These are phyloP conservation scores for Drosophila hawaiiensis DNA, from an alignment of 2,888 invertebrate genomes.

Conservation along the genomic window DNA sequence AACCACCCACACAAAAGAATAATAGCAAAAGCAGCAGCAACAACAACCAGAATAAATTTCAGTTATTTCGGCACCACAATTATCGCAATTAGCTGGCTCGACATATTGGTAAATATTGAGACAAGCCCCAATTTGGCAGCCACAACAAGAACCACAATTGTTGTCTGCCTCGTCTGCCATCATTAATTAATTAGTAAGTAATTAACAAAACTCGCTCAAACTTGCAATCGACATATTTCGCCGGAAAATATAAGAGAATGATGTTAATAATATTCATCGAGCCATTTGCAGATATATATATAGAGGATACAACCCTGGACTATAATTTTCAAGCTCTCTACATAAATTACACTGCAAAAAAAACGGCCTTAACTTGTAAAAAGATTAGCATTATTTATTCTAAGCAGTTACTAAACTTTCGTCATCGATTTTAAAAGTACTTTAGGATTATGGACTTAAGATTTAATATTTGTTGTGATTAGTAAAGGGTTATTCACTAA, in stretches of 20 bases:
- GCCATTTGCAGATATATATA: constrained; percentile 9
- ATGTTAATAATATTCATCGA: constrained; percentile 16
- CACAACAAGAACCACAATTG: not conserved
- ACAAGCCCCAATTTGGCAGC: constrained; percentile 7
- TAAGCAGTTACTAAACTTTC: not conserved
- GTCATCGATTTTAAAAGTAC: not conserved
- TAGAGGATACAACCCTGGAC: not conserved
- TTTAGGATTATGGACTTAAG: not conserved
- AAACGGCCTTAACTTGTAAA: not conserved
- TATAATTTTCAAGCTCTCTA: not conserved
- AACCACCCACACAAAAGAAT: constrained; percentile 5
- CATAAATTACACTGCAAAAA: constrained; percentile 11
- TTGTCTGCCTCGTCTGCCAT: constrained; percentile 7
- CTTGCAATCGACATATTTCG: constrained; percentile 28
- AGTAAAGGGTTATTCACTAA: no score
- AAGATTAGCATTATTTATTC: not conserved
- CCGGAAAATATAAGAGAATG: not conserved
- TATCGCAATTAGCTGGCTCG: constrained; percentile 39
- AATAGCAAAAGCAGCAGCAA: not conserved
- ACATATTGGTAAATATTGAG: constrained; percentile 26
- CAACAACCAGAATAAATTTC: constrained; percentile 9
- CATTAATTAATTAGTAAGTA: constrained; percentile 48
- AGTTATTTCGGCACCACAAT: constrained; percentile 29
- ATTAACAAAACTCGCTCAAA: constrained; percentile 15
- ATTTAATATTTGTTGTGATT: not conserved